These are phyloP conservation scores for Caenorhabditis sulstoni DNA, from an alignment of 2,888 invertebrate genomes.

Conservation along the genomic window DNA sequence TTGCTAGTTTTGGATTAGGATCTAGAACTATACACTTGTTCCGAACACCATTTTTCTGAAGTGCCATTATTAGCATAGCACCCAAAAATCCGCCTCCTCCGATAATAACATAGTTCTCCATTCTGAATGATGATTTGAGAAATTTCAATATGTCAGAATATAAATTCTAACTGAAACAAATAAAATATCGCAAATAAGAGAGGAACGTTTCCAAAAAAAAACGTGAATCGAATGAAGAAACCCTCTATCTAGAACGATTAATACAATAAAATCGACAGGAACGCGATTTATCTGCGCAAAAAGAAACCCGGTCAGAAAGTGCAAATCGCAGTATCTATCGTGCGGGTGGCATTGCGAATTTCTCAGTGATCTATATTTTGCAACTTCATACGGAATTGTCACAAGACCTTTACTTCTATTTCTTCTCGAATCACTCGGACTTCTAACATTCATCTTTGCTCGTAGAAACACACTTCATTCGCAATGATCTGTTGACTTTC, in stretches of 20 bases:
- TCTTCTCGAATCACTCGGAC: not conserved
- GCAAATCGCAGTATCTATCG: constrained; percentile 28
- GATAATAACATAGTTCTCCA: constrained; percentile 10
- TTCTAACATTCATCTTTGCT: no score
- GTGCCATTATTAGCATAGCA: constrained; percentile 9
- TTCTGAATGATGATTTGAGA: constrained; percentile 3
- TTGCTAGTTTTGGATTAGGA: constrained; percentile 8
- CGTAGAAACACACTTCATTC: no score
- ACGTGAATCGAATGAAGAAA: not conserved
- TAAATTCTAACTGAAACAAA: no score
- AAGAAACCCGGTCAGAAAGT: constrained; percentile 55
- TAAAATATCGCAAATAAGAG: no score
- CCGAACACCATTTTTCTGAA: constrained; percentile 3
- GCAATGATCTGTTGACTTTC: no score
- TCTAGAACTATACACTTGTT: constrained; percentile 14
- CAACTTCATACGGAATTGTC: not conserved
- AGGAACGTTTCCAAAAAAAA: no score
- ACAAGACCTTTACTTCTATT: not conserved
- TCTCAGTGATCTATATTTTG: constrained; percentile 25
- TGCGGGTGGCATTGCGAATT: constrained; percentile 29
- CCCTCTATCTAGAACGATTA: no score
- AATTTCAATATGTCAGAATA: no score
- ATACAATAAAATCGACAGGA: not conserved
- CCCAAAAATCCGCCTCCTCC: constrained; percentile 55
- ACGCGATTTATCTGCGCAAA: constrained; percentile 7